Evolutionary conservation across 2,113 vertebrate genomes (phyloP), one percentile per base, ranked within the genome.

Genomic region (Lepisosteus oculatus): DNA sequence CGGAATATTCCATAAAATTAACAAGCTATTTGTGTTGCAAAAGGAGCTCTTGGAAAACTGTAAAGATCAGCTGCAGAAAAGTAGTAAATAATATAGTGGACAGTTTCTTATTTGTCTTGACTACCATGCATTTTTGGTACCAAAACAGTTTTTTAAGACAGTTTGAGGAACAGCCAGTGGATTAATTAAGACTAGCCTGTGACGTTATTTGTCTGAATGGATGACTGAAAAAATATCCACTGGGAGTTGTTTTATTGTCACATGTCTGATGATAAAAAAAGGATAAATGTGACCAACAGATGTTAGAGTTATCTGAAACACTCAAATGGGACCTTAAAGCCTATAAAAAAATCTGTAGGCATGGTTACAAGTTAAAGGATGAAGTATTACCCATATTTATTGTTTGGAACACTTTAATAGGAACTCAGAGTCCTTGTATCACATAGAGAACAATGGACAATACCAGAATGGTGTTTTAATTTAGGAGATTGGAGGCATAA

Each of bases 11-110:
- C 29, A 29, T 29, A 29, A 29, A 80, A 85, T 89, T 85, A 90
- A 85, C 81, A 78, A 79, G 77, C 80, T 79, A 81, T 86, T 86
- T 84, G 55, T 85, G 84, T 81, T 72, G 69, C 76, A 76, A 71
- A 83, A 72, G 72, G 77, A 83, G 57, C 29, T 44, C 11, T 12
- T 8, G 43, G 13, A 61, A 43, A 3, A n/a, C 56, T 15, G 42
- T 3, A 45, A 13, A 8, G 56, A 41, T 14, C 9, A 61, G 15
- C n/a, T 29, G 9, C n/a, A 29, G 29, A 29, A 29, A 51, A 51
- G 9, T 51, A 29, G 14, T 42, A 41, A 61, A 43, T 11, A 14
- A 65, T 11, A 43, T 43, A 6, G 6, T n/a, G 2, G 47, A 14
- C n/a, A 17, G 44, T 54, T 71, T 71, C 63, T 29, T 63, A 51